Base-by-base conservation (phyloP, 2,113 vertebrate species). In the Sander vitreus region DNA sequence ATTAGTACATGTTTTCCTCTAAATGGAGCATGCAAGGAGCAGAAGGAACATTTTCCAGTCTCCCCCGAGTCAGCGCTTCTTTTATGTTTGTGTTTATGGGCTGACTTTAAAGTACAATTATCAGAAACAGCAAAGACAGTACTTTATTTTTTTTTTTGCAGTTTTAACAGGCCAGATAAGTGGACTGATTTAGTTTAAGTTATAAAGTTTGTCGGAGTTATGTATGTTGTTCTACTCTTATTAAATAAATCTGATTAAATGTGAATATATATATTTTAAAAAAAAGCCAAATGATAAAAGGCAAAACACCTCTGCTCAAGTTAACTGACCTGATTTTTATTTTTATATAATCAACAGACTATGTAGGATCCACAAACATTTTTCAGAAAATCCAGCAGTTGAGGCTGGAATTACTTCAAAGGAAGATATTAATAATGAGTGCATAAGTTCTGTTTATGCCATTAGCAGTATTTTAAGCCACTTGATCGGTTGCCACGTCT, bases 1-100 rank as follows among this genome's bases (percentile, higher is more conserved):
- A n/a, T n/a, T n/a, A n/a, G n/a, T n/a, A n/a, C n/a, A n/a, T n/a
- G n/a, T 36, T 79, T 47, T 57, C 39, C 59, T 58, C 27, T 48
- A 65, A 55, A 47, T 50, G 59, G 10, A 65, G 39, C 60, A 8
- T 21, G 59, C 21, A 23, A 8, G 51, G 51, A 65, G 30, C 5
- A 33, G 30, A 33, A 33, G 30, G 30, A 33, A 65, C 33, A 47
- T 48, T 64, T n/a, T 39, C 19, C 59, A 19, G 4, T 36, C 50
- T 57, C 33, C 27, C 39, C 21, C 48, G 62, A 73, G 14, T 73
- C 78, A 73, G 50, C 59, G 14, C 59, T 19, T 18, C 25, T 73
- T 80, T 72, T 36, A 48, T 65, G 51, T 72, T 71, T 64, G 48
- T 64, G 23, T 72, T 72, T 72, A 80, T 36, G 19, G 33, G 23